Base-by-base conservation (phyloP, 2,888 invertebrate genomes). In the Allophyes oxyacanthae region DNA sequence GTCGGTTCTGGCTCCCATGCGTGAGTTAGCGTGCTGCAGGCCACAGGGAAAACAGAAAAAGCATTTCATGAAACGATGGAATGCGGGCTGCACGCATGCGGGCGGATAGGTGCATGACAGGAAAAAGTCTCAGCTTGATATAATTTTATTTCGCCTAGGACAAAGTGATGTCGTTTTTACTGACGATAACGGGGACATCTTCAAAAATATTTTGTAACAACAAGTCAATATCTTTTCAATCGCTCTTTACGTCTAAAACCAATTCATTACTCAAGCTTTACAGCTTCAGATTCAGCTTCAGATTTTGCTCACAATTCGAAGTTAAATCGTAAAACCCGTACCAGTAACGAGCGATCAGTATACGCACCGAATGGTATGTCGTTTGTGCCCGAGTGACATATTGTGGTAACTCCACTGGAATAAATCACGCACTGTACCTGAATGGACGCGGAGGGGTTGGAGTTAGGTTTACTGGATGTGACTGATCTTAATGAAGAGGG, bases 361-460 rank as follows among this genome's bases (percentile, higher is more conserved):
- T 78, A 82, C 78, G 79, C 75, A 79, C 68, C 59, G 71, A 76
- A 72, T 77, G 78, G 79, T 73, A 75, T 74, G 80, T 81, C 83
- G 81, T 83, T 84, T 79, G 79, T 81, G 77, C 75, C 67, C 58
- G 72, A 66, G 86, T 85, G 88, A 89, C 89, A 83, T 87, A 89
- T 88, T 88, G 88, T 86, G 84, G 84, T 78, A 84, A 83, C 84
- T 85, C 78, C 72, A 71, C 57, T 59, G 77, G 81, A 83, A 89
- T 89, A 86, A 85, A 88, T 89, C 87, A 86, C 80, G 67, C 65
- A 66, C 66, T 71, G 78, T 82, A 83, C 84, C 83, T 84, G 83
- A 75, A 81, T 79, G 76, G 69, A 71, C 73, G 63, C 25, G 26
- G 72, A 72, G 56, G 40, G 43, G 38, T 44, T 37, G 45, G 34